Percentiles rank a stretch among this genome's conserved stretches.
These are phyloP conservation scores for Ardeotis arabs DNA, from an alignment of 2,113 vertebrate species.

Conservation along the genomic window DNA sequence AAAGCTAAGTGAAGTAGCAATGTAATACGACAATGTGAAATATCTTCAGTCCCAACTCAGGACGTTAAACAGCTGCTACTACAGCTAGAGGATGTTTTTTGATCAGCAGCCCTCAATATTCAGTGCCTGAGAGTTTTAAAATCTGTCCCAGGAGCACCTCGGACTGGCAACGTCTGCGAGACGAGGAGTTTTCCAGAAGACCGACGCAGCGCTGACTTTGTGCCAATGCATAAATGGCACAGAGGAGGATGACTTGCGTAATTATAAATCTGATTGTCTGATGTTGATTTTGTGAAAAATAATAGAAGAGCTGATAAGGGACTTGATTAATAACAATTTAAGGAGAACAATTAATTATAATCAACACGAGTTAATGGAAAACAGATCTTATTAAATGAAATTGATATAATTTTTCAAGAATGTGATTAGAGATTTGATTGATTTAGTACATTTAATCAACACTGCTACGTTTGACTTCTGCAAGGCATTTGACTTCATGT, in stretches of 20 bases:
- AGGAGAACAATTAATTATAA: constrained; percentile 70
- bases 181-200: constrained; percentile 34
- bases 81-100: not conserved
- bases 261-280: constrained; percentile 69
- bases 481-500: constrained; percentile 50
- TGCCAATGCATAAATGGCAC: not conserved
- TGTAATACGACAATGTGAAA: not conserved
- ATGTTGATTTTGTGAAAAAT: constrained; percentile 63
- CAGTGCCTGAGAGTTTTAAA: not conserved
- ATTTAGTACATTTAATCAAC: constrained; percentile 70
- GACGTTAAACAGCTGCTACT: constrained; percentile 13
- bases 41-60: not conserved
- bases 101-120: not conserved
- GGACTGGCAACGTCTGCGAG: not conserved
- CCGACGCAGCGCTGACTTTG: not conserved
- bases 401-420: constrained; percentile 69
- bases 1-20: not conserved
- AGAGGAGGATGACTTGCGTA: constrained; percentile 24
- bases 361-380: constrained; percentile 68
- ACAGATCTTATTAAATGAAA: constrained; percentile 68
- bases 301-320: constrained; percentile 60
- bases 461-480: constrained; percentile 55
- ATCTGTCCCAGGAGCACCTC: not conserved
- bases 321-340: constrained; percentile 72
- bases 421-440: constrained; percentile 69